Conservation (phyloP, 2,113 vertebrate genomes). For the Xiphophorus couchianus region DNA sequence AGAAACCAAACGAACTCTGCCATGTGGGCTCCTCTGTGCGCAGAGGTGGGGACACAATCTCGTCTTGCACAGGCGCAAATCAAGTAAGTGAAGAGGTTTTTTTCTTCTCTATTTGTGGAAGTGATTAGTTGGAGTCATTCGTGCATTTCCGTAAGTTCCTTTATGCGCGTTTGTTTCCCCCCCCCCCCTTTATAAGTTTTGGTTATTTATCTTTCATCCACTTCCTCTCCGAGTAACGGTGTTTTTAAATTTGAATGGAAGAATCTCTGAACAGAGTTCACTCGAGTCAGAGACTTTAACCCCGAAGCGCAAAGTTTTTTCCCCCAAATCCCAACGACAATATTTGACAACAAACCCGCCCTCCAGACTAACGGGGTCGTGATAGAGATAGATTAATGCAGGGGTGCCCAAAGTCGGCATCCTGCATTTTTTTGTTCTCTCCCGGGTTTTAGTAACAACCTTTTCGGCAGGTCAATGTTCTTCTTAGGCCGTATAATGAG, state of each 20-base stretch:
- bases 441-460: no score
- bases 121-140: background rate
- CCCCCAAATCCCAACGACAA: background rate
- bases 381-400: constrained; percentile 34
- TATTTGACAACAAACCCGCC: background rate
- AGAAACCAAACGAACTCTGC: background rate
- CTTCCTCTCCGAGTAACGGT: background rate
- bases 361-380: constrained; percentile 42
- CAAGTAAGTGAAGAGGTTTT: constrained; percentile 41
- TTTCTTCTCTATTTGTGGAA: background rate
- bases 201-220: no score
- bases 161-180: background rate
- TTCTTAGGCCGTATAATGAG: no score
- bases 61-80: constrained; percentile 33
- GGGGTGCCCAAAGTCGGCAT: no score
- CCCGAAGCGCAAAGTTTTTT: background rate
- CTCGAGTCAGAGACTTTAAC: constrained; percentile 1
- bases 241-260: background rate
- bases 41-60: constrained; percentile 15
- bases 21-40: background rate
- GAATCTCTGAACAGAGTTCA: background rate
- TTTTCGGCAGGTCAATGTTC: no score
- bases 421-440: no score
- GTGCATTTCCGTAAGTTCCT: background rate
- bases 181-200: background rate